Base-by-base conservation (phyloP, 2,888 invertebrate genomes). In the Nineta flava region DNA sequence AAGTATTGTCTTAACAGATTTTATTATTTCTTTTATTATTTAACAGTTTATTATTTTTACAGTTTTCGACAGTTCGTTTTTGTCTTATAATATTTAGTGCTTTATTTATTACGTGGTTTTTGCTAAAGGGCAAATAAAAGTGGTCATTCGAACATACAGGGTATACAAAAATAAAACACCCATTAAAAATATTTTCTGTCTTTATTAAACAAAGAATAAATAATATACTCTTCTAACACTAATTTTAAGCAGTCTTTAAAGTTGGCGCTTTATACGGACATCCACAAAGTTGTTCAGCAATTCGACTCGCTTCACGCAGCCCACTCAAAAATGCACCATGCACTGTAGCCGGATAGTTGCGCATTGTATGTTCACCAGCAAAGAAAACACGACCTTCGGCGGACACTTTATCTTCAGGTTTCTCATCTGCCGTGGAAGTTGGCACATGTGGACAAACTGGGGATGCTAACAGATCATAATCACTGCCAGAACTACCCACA, bases 241-340 rank as follows among this genome's bases (percentile, higher is more conserved):
- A 26, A 26, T 6, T 26, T 26, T 26, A 26, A 3, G 26, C 26
- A 26, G 26, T 26, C 26, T 26, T 26, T 38, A 38, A 13, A 38
- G 38, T 13, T 13, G 38, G n/a, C n/a, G 75, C 74, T 47, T 75
- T 73, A 62, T 80, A 81, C 7, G 84, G 83, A 62, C 79, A 81
- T 46, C 86, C 87, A 54, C 90, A 72, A 56, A 88, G 81, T 59
- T 87, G 83, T 65, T 99, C 95, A 0, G 95, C 91, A 57, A 99
- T 87, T 6, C 93, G 78, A 10, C 94, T 95, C 1, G 97, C 96
- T 65, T 97, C 99, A 26, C 97, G 79, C 13, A 96, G 71, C 0
- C 97, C 99, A 56, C 94, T 94, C 19, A 99, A 73, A 61, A 97
- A 86, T 2, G 99, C 99, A 0, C 97, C 97, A 66, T 99, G 97